A percentile compares a stretch with the other conserved stretches of the same genome.
phyloP scores from a whole-genome alignment of 2,113 vertebrate species.

The Cottus gobio region DNA sequence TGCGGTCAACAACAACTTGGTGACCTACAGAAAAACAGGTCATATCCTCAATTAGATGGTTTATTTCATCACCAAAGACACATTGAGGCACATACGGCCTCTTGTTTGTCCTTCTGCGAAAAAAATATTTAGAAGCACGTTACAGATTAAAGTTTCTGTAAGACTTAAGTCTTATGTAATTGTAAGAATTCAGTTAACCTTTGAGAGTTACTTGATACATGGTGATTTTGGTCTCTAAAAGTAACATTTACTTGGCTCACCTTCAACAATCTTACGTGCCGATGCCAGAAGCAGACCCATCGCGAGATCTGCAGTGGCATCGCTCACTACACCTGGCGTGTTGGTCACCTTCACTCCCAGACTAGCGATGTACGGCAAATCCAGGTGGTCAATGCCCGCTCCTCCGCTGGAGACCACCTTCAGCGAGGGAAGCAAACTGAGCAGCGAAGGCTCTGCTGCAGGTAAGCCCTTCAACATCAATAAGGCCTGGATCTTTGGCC shows the following conservation, averaged over 20 bases:
- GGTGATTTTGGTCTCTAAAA: background rate
- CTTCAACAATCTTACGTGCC: slow-evolving; percentile 79
- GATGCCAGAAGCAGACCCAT: slow-evolving; percentile 87
- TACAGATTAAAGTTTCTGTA: background rate
- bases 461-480: slow-evolving; percentile 43
- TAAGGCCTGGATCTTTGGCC: slow-evolving; percentile 67
- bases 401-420: slow-evolving; percentile 84
- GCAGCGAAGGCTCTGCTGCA: slow-evolving; percentile 12
- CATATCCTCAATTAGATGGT: background rate
- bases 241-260: slow-evolving; percentile 27
- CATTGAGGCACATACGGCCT: background rate
- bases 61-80: background rate
- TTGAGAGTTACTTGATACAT: too few species aligned
- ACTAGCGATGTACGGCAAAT: slow-evolving; percentile 81
- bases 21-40: slow-evolving; percentile 50
- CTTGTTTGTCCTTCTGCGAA: background rate
- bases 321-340: slow-evolving; percentile 80
- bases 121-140: background rate
- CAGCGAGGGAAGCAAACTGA: slow-evolving; percentile 77
- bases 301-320: slow-evolving; percentile 85
- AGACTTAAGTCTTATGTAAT: background rate
- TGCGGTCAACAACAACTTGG: slow-evolving; percentile 33
- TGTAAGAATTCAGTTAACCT: background rate
- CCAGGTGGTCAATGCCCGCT: slow-evolving; percentile 86
- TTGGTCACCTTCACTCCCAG: slow-evolving; percentile 85